These are phyloP conservation scores for Crocuta crocuta DNA, from an alignment of 2,113 vertebrate genomes.

Conservation along the genomic window DNA sequence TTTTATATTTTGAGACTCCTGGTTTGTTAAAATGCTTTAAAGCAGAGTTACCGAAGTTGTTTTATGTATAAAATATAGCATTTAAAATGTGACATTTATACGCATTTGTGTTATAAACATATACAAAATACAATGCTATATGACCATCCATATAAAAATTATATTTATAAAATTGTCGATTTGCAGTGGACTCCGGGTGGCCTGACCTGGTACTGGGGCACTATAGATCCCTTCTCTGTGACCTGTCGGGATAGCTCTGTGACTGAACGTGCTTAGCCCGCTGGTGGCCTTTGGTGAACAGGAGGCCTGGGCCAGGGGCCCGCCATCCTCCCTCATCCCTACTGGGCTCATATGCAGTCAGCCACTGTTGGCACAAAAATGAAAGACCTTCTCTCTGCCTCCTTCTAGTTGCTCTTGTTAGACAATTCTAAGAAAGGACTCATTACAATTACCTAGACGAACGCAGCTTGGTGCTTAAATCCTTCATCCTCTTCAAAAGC, in stretches of 20 bases:
- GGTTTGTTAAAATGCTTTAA: constrained; percentile 65
- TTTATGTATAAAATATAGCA: neutral
- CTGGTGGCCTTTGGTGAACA: neutral
- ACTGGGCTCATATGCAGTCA: neutral
- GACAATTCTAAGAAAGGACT: neutral
- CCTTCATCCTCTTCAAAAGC: neutral
- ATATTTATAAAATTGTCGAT: neutral
- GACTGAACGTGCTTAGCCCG: neutral
- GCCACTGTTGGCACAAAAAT: neutral
- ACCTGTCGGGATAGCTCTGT: neutral
- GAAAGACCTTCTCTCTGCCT: neutral
- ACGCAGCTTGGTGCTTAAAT: neutral
- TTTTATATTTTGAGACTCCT: constrained; percentile 53
- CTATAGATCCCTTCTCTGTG: neutral
- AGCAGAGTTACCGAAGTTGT: constrained; percentile 10
- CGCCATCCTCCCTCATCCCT: neutral
- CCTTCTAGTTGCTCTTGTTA: neutral
- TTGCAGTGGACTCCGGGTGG: neutral
- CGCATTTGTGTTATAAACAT: neutral
- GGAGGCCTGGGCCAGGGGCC: neutral
- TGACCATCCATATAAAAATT: neutral
- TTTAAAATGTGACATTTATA: constrained; percentile 3
- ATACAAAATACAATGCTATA: neutral
- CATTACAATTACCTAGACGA: neutral
- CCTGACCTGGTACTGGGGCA: too few species aligned